Evolutionary conservation across 2,888 invertebrate genomes (phyloP), one percentile per base, ranked within the genome.

Genomic region (Leuctra nigra): DNA sequence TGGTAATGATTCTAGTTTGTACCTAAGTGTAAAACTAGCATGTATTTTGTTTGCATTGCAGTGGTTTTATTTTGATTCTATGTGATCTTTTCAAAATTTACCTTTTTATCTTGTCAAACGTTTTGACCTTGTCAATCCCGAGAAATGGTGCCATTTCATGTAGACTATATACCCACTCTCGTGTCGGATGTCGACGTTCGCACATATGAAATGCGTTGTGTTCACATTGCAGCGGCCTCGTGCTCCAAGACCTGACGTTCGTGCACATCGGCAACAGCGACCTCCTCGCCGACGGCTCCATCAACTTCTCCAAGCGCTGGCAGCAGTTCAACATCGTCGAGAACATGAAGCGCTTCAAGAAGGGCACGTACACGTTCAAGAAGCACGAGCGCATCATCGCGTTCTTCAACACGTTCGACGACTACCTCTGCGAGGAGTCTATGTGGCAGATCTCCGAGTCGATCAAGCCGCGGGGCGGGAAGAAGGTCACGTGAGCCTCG

Each of bases 391-490:
- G 89, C 64, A 91, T 99, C 64, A 86, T 97, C 66, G 83, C 87
- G 64, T 94, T 95, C 79, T 96, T 99, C 78, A 91, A 93, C 75
- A 91, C 93, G 75, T 99, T 99, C 75, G 91, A 94, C 70, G 91
- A 96, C 73, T 91, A 87, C 71, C 81, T 97, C 66, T 89, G 88
- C 70, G 99, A 99, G 75, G 98, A 99, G 73, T 90, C 93, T 57
- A 91, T 98, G 85, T 99, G 98, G 98, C 92, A 94, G 73, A 88
- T 97, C 67, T 98, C 97, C 0, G 95, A 97, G 76, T 86, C 84
- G 63, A 95, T 99, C 66, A 97, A 97, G 77, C 97, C 97, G 54
- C 79, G 91, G 58, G 87, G 84, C 23, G 82, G 58, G 16, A 61
- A 61, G 55, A 61, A 59, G 24, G 4, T 52, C 16, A 55, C 38